Base-by-base conservation (phyloP, 1,140 invertebrate species). In the Euura lappo region DNA sequence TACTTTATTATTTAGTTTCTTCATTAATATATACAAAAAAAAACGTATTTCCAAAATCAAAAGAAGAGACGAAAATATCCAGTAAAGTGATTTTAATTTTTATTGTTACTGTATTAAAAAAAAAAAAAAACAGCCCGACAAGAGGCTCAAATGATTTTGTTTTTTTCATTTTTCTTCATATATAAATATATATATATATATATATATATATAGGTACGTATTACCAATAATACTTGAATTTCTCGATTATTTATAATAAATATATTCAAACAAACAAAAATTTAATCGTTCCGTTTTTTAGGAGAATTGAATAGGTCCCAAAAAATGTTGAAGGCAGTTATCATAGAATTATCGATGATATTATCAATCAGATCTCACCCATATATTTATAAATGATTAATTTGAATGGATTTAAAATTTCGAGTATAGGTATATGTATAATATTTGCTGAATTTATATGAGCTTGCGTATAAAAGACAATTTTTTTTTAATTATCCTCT, bases 391-490 rank as follows among this genome's bases (percentile, higher is more conserved):
- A 28, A 28, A 28, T 28, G 28, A 28, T 28, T 28, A 28, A 28
- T 28, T 28, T 28, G 28, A 28, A 28, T 1, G 28, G 28, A 28
- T 28, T 28, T 28, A 81, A 77, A 85, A 84, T 85, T 28, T 78
- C 78, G 79, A 81, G 79, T 85, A 83, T 78, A 81, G 28, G 28
- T 28, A 28, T 28, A n/a, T n/a, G n/a, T n/a, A 28, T 28, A 28
- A 28, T 28, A 28, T 51, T 8, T 51, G 2, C 79, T 83, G 78
- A 83, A 85, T 85, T 81, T 83, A 78, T 87, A 78, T 83, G 85
- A 84, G 79, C 28, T 83, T 85, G 82, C 81, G 80, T 85, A 80
- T 82, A 85, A 85, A 84, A 82, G 77, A 85, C 79, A 86, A 81
- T 80, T 85, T 85, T 87, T 60, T 28, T 87, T 83, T 86, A 85